Percentiles rank a stretch among this genome's conserved stretches.
Conservation (phyloP, 2,888 invertebrate species). For the Eupithecia dodoneata region DNA sequence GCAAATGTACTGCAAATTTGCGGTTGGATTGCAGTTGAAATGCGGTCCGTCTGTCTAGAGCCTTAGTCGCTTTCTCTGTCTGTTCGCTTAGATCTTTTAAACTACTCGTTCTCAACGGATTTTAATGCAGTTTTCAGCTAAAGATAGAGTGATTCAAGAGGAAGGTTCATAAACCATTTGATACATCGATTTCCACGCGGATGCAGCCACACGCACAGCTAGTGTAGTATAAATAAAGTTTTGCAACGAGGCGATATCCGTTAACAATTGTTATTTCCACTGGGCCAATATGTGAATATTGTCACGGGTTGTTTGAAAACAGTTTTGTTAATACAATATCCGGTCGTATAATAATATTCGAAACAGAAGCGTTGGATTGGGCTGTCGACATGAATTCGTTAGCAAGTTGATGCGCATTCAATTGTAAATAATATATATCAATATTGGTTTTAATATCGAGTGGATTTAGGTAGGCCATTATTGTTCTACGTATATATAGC, state of each 20-base stretch:
- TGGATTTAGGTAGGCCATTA: not conserved
- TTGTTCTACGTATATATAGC: not conserved
- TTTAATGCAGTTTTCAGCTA: no score
- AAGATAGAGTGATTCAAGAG: no score
- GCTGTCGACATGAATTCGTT: slow-evolving; percentile 3
- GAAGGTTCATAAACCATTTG: no score
- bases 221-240: not conserved
- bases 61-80: no score
- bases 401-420: not conserved
- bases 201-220: not conserved
- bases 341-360: slow-evolving; percentile 12
- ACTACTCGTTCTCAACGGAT: no score
- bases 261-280: slow-evolving; percentile 7
- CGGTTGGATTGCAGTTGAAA: no score
- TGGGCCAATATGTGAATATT: slow-evolving; percentile 16
- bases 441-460: not conserved
- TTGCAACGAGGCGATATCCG: slow-evolving; percentile 1
- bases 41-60: no score
- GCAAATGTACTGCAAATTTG: no score
- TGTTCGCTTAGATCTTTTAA: no score
- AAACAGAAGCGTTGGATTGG: slow-evolving; percentile 14
- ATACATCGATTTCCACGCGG: no score
- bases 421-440: not conserved
- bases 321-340: slow-evolving; percentile 4
- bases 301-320: slow-evolving; percentile 26